Evolutionary conservation across 2,113 vertebrate species (phyloP).

Genomic region (Cheirogaleus medius): DNA sequence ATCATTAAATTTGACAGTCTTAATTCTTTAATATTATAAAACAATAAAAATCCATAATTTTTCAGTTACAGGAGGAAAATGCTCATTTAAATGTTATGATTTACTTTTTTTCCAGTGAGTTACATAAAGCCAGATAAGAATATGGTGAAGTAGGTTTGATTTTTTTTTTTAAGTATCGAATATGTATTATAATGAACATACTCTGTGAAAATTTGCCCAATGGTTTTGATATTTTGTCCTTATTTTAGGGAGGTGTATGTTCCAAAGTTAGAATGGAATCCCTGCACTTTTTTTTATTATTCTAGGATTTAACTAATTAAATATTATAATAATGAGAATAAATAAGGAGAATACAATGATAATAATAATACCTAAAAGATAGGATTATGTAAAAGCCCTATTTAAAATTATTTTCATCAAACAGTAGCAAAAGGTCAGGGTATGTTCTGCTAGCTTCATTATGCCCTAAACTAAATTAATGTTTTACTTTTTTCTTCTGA

Average conservation of each 20-base stretch:
- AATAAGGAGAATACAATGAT: not conserved
- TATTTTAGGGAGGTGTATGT: not conserved
- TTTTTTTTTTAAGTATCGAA: not conserved
- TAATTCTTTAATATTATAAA: not conserved
- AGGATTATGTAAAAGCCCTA: not conserved
- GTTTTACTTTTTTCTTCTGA: slow-evolving; percentile 29
- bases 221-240: not conserved
- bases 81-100: not conserved
- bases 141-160: not conserved
- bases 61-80: not conserved
- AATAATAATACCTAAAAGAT: not conserved
- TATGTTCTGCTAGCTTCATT: not conserved
- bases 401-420: slow-evolving; percentile 35
- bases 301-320: not conserved
- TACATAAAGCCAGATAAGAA: not conserved
- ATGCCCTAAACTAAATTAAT: not conserved
- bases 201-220: not conserved
- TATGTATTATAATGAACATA: not conserved
- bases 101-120: not conserved
- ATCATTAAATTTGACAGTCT: not conserved
- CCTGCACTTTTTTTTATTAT: slow-evolving; percentile 7
- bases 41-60: not conserved
- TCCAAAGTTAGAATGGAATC: not conserved
- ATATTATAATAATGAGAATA: not conserved
- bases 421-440: not conserved